These are phyloP conservation scores for Thelaira solivaga DNA, from an alignment of 2,888 invertebrate species.

Conservation along the genomic window DNA sequence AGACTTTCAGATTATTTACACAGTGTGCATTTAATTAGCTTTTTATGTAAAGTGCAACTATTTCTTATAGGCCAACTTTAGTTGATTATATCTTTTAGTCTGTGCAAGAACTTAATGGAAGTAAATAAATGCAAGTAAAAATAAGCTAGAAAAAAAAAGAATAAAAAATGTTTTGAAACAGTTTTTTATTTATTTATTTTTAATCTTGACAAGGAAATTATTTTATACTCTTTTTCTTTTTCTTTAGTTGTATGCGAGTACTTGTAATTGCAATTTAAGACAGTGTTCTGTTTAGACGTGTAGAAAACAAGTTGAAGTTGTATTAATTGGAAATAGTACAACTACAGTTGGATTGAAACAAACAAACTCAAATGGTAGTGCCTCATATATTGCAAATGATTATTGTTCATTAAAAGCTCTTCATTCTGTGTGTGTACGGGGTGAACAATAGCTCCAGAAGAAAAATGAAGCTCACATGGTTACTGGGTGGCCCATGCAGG, in stretches of 20 bases:
- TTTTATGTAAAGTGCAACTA: slow-evolving; percentile 37
- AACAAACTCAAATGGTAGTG: no score
- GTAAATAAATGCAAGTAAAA: background rate
- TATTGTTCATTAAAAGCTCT: no score
- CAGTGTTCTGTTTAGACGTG: slow-evolving; percentile 26
- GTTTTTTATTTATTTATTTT: slow-evolving; percentile 38
- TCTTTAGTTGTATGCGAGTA: background rate
- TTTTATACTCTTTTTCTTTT: slow-evolving; percentile 4
- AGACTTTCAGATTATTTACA: background rate
- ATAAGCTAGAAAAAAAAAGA: background rate
- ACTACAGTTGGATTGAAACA: no score
- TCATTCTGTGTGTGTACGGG: no score
- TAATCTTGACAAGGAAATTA: slow-evolving; percentile 26
- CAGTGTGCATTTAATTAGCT: slow-evolving; percentile 40
- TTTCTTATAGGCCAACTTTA: background rate
- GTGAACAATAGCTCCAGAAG: no score
- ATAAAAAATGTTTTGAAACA: no score
- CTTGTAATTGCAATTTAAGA: background rate
- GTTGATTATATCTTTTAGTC: background rate
- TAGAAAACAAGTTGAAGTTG: no score
- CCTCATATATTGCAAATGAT: no score
- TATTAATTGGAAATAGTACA: no score
- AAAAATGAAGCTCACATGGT: no score
- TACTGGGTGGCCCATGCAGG: no score
- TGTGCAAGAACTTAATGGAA: background rate